Conservation (phyloP, 2,113 vertebrate species). For the Alosa alosa region DNA sequence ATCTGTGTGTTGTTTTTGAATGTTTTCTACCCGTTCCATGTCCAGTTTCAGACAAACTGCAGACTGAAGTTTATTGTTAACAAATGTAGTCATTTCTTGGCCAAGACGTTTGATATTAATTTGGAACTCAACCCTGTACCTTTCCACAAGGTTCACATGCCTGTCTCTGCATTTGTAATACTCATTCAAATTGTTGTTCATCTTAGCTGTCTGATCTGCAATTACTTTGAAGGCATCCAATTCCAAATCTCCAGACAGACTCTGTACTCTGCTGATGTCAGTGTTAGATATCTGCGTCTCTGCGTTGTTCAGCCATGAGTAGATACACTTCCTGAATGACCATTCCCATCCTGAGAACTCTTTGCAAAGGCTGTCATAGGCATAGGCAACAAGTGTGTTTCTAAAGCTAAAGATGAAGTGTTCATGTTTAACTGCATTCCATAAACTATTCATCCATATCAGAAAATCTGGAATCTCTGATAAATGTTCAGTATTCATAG, state of each 20-base stretch:
- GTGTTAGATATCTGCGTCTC: slow-evolving; percentile 54
- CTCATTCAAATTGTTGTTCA: background rate
- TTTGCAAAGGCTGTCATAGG: slow-evolving; percentile 49
- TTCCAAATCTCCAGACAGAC: background rate
- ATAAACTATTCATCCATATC: background rate
- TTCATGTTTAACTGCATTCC: background rate
- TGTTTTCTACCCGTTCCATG: slow-evolving; percentile 29
- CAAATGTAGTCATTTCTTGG: slow-evolving; percentile 40
- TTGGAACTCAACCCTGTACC: slow-evolving; percentile 58
- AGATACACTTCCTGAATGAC: slow-evolving; percentile 55
- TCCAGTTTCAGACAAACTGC: slow-evolving; percentile 20
- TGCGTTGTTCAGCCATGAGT: slow-evolving; percentile 37
- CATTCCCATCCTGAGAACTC: slow-evolving; percentile 59
- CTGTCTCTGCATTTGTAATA: slow-evolving; percentile 56
- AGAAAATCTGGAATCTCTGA: background rate
- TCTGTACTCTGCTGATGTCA: no score
- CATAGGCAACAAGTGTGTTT: slow-evolving; percentile 56
- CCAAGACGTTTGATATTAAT: slow-evolving; percentile 44
- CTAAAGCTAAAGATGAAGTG: slow-evolving; percentile 56
- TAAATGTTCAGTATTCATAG: background rate
- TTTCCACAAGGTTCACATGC: slow-evolving; percentile 56
- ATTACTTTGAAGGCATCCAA: background rate
- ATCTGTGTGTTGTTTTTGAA: slow-evolving; percentile 40
- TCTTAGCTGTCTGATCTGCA: slow-evolving; percentile 16
- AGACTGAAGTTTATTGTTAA: background rate